These are phyloP conservation scores for Chirona hameri DNA, from an alignment of 2,888 invertebrate species.

Conservation along the genomic window DNA sequence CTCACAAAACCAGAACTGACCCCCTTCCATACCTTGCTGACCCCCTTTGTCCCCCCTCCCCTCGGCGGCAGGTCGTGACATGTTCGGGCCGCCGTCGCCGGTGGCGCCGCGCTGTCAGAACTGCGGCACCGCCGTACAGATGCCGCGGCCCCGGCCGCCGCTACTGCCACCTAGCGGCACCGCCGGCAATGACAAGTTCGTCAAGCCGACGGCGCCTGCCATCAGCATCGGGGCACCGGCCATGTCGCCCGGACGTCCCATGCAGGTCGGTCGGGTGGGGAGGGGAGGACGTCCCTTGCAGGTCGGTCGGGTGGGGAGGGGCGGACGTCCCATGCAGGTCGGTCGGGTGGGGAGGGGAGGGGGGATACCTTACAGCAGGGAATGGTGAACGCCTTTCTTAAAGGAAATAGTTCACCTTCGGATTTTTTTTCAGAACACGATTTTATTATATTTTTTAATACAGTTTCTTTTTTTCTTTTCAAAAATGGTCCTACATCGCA, in stretches of 20 bases:
- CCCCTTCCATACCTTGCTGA: no score
- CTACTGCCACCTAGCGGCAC: constrained; percentile 49
- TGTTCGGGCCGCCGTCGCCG: constrained; percentile 52
- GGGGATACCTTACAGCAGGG: background rate
- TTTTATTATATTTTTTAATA: no score
- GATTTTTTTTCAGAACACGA: no score
- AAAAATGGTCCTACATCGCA: no score
- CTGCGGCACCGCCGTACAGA: constrained; percentile 56
- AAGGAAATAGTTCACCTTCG: no score
- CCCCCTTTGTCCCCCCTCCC: no score
- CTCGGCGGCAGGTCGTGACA: constrained; percentile 41
- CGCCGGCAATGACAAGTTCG: constrained; percentile 66
- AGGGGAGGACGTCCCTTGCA: no score
- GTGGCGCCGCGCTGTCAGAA: constrained; percentile 62
- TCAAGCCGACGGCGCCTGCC: constrained; percentile 77
- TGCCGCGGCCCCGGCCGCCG: constrained; percentile 33
- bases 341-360: background rate
- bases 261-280: background rate
- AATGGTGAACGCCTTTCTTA: background rate
- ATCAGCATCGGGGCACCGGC: constrained; percentile 40
- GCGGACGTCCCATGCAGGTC: constrained; percentile 7
- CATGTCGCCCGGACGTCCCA: constrained; percentile 26
- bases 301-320: no score
- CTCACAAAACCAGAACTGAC: no score
- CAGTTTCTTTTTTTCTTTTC: no score